Evolutionary conservation across 2,888 invertebrate genomes (phyloP).

Genomic region (Pelosia muscerda): DNA sequence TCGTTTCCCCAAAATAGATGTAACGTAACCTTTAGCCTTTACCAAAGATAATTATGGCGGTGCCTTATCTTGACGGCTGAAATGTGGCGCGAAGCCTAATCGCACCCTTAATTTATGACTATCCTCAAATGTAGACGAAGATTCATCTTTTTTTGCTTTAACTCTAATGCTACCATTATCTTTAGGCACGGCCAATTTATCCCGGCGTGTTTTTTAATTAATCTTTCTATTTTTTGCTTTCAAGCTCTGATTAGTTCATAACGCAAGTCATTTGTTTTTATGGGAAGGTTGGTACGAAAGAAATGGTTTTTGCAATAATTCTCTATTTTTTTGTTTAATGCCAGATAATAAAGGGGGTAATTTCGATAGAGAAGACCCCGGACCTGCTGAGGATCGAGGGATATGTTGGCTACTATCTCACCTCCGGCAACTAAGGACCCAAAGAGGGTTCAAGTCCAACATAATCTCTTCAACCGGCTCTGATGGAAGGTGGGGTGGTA

Average conservation of each 20-base stretch:
- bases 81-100: slow-evolving; percentile 41
- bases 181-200: slow-evolving; percentile 36
- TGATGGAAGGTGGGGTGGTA: too few relatives aligned
- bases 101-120: slow-evolving; percentile 37
- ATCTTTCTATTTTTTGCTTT: slow-evolving; percentile 1
- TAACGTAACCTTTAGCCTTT: slow-evolving; percentile 20
- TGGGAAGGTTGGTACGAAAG: slow-evolving; percentile 8
- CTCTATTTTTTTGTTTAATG: not conserved
- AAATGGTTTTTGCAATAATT: not conserved
- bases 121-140: slow-evolving; percentile 32
- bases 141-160: slow-evolving; percentile 33
- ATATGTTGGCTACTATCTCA: too few relatives aligned
- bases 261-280: slow-evolving; percentile 6
- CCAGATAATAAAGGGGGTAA: too few relatives aligned
- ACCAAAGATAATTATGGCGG: slow-evolving; percentile 35
- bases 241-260: not conserved
- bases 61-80: slow-evolving; percentile 42
- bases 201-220: slow-evolving; percentile 21
- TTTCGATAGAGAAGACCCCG: too few relatives aligned
- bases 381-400: too few relatives aligned
- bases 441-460: too few relatives aligned
- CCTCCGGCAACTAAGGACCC: too few relatives aligned
- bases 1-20: slow-evolving; percentile 3
- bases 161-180: slow-evolving; percentile 22
- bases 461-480: too few relatives aligned